phyloP scores from a whole-genome alignment of 1,140 invertebrate genomes.

The Gonatopus flavifemur region DNA sequence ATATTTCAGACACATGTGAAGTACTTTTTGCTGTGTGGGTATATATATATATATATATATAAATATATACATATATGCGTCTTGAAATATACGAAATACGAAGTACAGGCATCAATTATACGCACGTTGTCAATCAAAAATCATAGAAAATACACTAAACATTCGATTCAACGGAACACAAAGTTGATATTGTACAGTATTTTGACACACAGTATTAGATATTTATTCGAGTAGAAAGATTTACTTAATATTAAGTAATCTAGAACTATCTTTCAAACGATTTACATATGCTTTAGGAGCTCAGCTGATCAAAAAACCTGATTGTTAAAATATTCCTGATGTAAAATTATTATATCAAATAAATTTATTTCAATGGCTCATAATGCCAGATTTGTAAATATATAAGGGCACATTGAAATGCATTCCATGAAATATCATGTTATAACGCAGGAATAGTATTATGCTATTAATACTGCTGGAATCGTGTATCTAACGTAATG shows the following conservation, averaged over 20 bases:
- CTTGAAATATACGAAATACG: slow-evolving; percentile 8
- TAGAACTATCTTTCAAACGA: slow-evolving; percentile 22
- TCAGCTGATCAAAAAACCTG: slow-evolving; percentile 23
- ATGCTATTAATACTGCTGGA: no score
- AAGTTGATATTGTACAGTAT: slow-evolving; percentile 31
- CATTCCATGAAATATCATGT: no score
- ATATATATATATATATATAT: slow-evolving; percentile 10
- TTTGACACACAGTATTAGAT: slow-evolving; percentile 28
- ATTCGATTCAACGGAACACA: slow-evolving; percentile 31
- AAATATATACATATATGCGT: slow-evolving; percentile 10
- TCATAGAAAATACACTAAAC: slow-evolving; percentile 38
- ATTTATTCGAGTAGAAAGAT: slow-evolving; percentile 31
- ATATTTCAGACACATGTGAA: no score
- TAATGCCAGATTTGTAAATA: no score
- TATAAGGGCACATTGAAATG: no score
- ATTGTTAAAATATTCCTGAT: no score
- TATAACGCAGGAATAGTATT: no score
- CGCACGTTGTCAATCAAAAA: slow-evolving; percentile 25
- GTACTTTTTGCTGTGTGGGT: no score
- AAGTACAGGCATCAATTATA: slow-evolving; percentile 15
- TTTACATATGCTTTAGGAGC: slow-evolving; percentile 25
- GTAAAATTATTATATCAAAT: no score
- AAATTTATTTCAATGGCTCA: no score
- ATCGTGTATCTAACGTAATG: no score
- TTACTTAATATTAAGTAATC: slow-evolving; percentile 38